A percentile compares a stretch with the other conserved stretches of the same genome.
These are phyloP conservation scores for Channa argus DNA, from an alignment of 2,113 vertebrate species.

Conservation along the genomic window DNA sequence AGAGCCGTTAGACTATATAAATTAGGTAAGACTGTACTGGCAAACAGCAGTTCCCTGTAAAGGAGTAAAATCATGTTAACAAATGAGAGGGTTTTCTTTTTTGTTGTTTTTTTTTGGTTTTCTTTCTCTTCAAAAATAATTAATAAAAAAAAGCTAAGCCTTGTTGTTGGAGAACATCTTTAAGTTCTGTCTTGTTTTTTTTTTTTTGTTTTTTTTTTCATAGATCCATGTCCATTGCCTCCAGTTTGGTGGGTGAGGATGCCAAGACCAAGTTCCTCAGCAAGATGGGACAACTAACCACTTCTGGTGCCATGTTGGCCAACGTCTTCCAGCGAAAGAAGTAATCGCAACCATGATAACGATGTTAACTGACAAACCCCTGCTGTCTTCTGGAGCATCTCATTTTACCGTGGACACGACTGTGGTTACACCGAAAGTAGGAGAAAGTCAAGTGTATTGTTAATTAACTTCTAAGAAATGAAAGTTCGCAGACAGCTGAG, in stretches of 20 bases:
- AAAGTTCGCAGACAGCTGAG: constrained; percentile 15
- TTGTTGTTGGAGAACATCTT: background rate
- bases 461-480: constrained; percentile 17
- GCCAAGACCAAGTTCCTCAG: constrained; percentile 99
- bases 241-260: constrained; percentile 97
- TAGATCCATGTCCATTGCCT: constrained; percentile 96
- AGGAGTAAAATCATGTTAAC: constrained; percentile 13
- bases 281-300: constrained; percentile 99
- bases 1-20: constrained; percentile 73
- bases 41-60: constrained; percentile 47
- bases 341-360: constrained; percentile 51
- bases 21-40: constrained; percentile 32
- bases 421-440: constrained; percentile 28
- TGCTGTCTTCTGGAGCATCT: constrained; percentile 67
- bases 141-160: background rate
- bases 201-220: constrained; percentile 4
- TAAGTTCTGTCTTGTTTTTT: accelerated
- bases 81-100: background rate
- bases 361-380: constrained; percentile 76
- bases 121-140: background rate
- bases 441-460: constrained; percentile 17
- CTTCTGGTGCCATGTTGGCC: constrained; percentile 98
- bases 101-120: background rate
- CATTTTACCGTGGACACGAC: constrained; percentile 32
- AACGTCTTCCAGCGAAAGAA: constrained; percentile 99